Percentiles rank a stretch among this genome's conserved stretches.
Conservation (phyloP, 1,140 invertebrate species). For the Meloidogyne floridensis region DNA sequence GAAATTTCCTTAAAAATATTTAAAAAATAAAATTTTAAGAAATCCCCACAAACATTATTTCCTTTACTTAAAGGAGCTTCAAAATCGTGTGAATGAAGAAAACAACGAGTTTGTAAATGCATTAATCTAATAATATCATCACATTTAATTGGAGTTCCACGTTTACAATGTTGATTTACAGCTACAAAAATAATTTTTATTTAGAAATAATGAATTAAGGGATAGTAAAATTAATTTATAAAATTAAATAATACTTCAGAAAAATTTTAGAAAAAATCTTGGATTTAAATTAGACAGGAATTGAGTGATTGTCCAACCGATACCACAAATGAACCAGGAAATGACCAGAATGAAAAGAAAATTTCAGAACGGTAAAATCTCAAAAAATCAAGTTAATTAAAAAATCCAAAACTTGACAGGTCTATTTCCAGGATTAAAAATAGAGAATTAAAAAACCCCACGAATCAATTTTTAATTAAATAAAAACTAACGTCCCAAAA, state of each 20-base stretch:
- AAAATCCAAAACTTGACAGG: too few relatives aligned
- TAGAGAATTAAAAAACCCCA: background rate
- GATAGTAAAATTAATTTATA: too few relatives aligned
- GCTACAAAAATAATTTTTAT: conserved; percentile 55
- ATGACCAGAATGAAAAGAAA: too few relatives aligned
- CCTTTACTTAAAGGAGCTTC: conserved; percentile 83
- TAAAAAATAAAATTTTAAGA: background rate
- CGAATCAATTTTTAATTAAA: background rate
- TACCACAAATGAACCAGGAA: too few relatives aligned
- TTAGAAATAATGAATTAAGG: background rate
- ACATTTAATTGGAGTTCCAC: conserved; percentile 83
- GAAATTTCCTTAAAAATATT: conserved; percentile 77
- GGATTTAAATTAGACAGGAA: too few relatives aligned
- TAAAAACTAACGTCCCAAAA: conserved; percentile 71
- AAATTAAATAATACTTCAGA: too few relatives aligned
- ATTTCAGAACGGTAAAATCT: too few relatives aligned
- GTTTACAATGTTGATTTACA: conserved; percentile 74
- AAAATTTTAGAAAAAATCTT: too few relatives aligned
- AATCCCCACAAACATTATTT: conserved; percentile 73
- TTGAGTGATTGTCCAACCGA: too few relatives aligned
- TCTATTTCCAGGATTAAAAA: too few relatives aligned
- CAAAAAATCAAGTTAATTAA: too few relatives aligned
- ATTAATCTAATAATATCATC: conserved; percentile 82
- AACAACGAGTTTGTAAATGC: conserved; percentile 73
- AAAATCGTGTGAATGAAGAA: conserved; percentile 94